Base-by-base conservation (phyloP, 92 coral and sea anemone species). In the Isaurus tuberculatus region DNA sequence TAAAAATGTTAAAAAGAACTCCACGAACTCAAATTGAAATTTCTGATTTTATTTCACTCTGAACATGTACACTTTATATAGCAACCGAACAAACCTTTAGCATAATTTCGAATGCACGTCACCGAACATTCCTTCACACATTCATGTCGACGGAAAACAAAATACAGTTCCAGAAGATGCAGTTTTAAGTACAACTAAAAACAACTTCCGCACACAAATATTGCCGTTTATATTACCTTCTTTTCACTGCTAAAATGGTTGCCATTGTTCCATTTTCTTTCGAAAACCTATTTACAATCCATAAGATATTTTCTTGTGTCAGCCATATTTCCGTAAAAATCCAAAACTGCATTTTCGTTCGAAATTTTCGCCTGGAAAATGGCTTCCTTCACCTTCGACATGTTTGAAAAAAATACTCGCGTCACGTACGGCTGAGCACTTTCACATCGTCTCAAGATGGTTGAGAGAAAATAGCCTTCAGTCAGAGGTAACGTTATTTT, bases 51-150 rank as follows among this genome's bases (percentile, higher is more conserved):
- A 70, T 70, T 70, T 70, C 53, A 70, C 55, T 53, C 75, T 8
- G 75, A 70, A 70, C 75, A 70, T 0, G 75, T 70, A 70, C 31
- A 70, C 75, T 70, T 70, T 70, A 70, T 70, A n/a, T 70, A 70
- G 75, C 53, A 70, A 37, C 31, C 0, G 75, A 70, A 70, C 75
- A 17, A 70, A 70, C 19, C 17, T 20, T 69, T 69, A 14, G 46
- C 48, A 70, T 33, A 33, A 19, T 70, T 70, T 70, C 75, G 32
- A 30, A 70, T 70, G 75, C 75, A 20, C 53, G 55, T 70, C 15
- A 36, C 53, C 40, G 75, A 70, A 70, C 75, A n/a, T 70, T 70
- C 75, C 75, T 70, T 70, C 55, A 70, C 55, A 70, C 75, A 70
- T 70, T 1, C 75, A 70, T 70, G 75, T 70, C 19, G 75, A 70